Evolutionary conservation across 2,888 invertebrate genomes (phyloP).

Genomic region (Coremacera marginata): DNA sequence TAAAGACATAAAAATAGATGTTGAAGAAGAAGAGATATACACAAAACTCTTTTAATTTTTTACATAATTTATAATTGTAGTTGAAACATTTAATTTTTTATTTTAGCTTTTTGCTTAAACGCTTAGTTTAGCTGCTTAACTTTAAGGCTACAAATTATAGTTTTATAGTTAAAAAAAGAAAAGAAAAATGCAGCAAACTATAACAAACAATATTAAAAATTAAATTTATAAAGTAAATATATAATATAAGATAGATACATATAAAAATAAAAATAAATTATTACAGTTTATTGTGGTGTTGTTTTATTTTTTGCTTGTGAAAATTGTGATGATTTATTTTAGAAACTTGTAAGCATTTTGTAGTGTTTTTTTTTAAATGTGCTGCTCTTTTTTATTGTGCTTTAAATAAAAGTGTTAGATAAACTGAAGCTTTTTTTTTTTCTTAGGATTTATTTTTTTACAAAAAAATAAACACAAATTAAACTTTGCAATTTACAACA

Average conservation of each 20-base stretch:
- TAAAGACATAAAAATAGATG: background rate
- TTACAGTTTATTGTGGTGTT: constrained; percentile 28
- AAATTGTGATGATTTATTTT: constrained; percentile 21
- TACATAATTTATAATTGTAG: constrained; percentile 6
- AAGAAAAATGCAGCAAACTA: background rate
- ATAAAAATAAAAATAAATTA: constrained; percentile 32
- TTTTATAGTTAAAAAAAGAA: background rate
- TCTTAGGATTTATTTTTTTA: background rate
- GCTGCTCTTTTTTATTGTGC: constrained; percentile 38
- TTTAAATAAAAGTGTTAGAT: constrained; percentile 42
- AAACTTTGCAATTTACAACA: background rate
- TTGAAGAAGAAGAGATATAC: constrained; percentile 5
- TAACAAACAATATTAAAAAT: background rate
- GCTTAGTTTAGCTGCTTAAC: constrained; percentile 21
- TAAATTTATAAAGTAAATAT: background rate
- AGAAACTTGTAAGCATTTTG: constrained; percentile 20
- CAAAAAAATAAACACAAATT: background rate
- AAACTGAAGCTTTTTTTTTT: constrained; percentile 23
- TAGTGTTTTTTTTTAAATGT: constrained; percentile 12
- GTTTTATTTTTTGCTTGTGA: background rate
- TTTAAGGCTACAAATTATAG: constrained; percentile 7
- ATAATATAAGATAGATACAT: constrained; percentile 14
- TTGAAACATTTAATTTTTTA: background rate
- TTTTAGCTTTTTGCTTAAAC: background rate
- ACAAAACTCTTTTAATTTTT: background rate